phyloP scores from a whole-genome alignment of 2,113 vertebrate species.

The Bathybates hornii region DNA sequence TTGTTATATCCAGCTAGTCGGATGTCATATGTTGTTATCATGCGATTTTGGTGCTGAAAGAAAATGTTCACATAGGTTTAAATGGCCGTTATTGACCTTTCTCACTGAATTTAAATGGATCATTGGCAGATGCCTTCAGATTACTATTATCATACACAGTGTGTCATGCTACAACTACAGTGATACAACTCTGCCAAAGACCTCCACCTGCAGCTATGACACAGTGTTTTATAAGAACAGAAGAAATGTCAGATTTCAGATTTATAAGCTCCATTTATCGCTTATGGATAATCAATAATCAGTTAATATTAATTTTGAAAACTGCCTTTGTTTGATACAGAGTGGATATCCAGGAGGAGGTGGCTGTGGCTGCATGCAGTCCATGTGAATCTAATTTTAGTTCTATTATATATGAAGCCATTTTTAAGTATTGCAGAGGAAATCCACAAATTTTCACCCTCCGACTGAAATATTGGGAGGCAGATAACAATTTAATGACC shows the following conservation, averaged over 20 bases:
- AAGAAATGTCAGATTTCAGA: not conserved
- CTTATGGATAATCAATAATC: not conserved
- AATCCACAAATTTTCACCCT: not conserved
- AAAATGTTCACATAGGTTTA: not conserved
- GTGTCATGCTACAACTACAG: not conserved
- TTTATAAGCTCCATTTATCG: not conserved
- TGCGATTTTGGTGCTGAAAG: not conserved
- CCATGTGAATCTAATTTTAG: not conserved
- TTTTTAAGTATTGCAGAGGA: not conserved
- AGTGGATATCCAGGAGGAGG: not conserved
- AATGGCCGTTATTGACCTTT: not conserved
- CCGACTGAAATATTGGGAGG: not conserved
- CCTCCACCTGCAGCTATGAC: not conserved
- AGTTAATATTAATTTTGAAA: accelerated
- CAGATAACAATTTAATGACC: not conserved
- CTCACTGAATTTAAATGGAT: not conserved
- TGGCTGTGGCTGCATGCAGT: not conserved
- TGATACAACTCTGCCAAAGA: not conserved
- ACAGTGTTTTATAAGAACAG: not conserved
- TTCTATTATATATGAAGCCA: not conserved
- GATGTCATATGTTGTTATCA: not conserved
- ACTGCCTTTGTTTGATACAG: not conserved
- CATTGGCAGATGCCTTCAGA: not conserved
- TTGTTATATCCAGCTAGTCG: not conserved
- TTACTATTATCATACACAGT: too few relatives aligned